These are phyloP conservation scores for Phylloscopus whistleri DNA, from an alignment of 2,113 vertebrate species.

Conservation along the genomic window DNA sequence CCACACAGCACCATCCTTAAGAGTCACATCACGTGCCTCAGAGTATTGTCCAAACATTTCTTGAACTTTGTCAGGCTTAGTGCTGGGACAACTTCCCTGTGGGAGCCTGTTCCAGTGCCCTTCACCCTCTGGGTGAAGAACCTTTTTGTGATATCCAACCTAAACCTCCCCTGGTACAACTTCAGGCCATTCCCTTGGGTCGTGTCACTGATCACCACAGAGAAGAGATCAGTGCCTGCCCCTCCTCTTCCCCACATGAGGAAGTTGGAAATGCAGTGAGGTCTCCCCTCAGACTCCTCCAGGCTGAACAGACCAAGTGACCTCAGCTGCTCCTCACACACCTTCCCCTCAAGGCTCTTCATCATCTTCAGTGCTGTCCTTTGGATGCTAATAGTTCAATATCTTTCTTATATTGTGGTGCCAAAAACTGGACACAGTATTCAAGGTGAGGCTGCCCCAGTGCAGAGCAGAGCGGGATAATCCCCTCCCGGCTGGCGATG, in stretches of 20 bases:
- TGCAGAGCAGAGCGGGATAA: no score
- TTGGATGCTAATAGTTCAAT: neutral
- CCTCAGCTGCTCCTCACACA: no score
- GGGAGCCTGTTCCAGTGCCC: neutral
- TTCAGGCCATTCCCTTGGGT: neutral
- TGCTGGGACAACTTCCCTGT: neutral
- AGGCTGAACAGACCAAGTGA: no score
- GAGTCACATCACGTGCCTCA: neutral
- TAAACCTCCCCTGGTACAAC: neutral
- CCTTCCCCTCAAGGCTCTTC: no score
- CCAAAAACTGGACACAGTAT: no score
- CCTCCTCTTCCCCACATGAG: no score
- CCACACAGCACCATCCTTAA: neutral
- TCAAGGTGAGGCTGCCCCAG: no score
- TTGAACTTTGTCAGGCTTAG: neutral
- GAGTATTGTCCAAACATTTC: neutral
- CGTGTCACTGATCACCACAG: no score
- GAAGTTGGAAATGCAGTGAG: no score
- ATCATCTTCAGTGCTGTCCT: rapidly evolving
- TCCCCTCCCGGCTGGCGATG: no score
- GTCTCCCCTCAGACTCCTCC: no score
- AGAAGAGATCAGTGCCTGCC: no score
- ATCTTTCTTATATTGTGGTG: neutral
- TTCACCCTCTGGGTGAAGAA: neutral
- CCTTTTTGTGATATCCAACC: neutral